Percentiles rank a stretch among this genome's conserved stretches.
Evolutionary conservation across 2,888 invertebrate genomes (phyloP).

Genomic region (Dynastes tityus): DNA sequence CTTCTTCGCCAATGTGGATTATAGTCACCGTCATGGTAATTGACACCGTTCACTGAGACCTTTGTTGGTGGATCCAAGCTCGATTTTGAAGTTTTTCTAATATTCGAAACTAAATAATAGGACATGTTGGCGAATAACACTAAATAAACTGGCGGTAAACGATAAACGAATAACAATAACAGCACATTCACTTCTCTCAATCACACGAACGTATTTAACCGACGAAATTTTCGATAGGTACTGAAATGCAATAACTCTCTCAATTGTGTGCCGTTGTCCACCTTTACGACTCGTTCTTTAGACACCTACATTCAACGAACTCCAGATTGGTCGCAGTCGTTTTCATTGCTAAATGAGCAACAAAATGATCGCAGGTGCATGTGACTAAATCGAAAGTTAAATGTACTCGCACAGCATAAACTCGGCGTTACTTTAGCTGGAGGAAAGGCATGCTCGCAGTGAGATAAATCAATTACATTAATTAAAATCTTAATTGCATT

Average conservation of each 20-base stretch:
- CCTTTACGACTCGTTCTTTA: conserved; percentile 38
- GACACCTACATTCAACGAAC: conserved; percentile 45
- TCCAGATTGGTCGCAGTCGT: conserved; percentile 35
- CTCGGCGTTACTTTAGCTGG: too few species aligned
- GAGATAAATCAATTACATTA: neutral
- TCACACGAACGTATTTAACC: conserved; percentile 38
- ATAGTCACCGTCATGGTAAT: conserved; percentile 17
- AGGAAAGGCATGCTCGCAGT: neutral
- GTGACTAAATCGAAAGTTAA: conserved; percentile 39
- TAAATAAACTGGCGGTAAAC: neutral
- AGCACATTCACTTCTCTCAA: conserved; percentile 23
- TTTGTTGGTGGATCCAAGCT: conserved; percentile 2
- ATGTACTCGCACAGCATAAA: conserved; percentile 1
- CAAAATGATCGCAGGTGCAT: conserved; percentile 42
- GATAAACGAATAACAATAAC: conserved; percentile 1
- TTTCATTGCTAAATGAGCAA: conserved; percentile 40
- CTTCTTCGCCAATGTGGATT: conserved; percentile 35
- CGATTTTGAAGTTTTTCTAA: conserved; percentile 22
- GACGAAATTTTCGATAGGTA: conserved; percentile 44
- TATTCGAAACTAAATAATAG: conserved; percentile 27
- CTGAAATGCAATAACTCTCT: conserved; percentile 44
- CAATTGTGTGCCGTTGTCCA: conserved; percentile 40
- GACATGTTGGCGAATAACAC: conserved; percentile 4
- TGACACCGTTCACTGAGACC: conserved; percentile 29
- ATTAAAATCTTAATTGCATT: conserved; percentile 1